Evolutionary conservation across 2,797 vertebrate genomes (phyloP).

Genomic region (Vultur gryphus): DNA sequence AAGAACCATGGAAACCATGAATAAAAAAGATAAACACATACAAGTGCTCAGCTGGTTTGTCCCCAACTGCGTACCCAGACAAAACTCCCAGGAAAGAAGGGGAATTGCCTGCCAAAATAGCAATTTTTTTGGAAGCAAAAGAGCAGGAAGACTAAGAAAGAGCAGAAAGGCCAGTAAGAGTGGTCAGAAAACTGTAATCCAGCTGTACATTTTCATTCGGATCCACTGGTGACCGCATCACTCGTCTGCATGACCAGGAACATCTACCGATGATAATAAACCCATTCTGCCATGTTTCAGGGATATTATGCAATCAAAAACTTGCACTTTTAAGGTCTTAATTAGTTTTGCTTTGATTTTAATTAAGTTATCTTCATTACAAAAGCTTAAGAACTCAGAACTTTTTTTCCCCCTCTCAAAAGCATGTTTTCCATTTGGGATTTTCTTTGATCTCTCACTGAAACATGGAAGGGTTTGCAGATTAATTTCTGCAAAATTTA

Average conservation of each 20-base stretch:
- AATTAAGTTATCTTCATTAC: constrained; percentile 46
- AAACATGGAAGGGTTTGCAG: constrained; percentile 6
- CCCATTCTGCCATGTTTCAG: background rate
- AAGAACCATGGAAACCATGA: background rate
- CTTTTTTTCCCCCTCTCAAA: background rate
- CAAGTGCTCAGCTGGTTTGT: background rate
- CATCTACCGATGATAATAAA: background rate
- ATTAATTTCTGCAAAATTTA: constrained; percentile 41
- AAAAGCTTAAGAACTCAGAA: background rate
- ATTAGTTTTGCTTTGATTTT: constrained; percentile 59
- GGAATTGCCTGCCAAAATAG: background rate
- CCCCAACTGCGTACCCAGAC: background rate
- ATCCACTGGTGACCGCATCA: background rate
- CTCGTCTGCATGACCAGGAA: background rate
- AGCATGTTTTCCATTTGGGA: constrained; percentile 41
- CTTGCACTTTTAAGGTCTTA: constrained; percentile 10
- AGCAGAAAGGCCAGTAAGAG: background rate
- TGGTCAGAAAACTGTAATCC: background rate
- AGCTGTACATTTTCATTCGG: background rate
- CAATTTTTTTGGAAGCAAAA: background rate
- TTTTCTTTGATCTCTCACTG: constrained; percentile 54
- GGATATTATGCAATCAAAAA: background rate
- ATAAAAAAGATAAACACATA: background rate
- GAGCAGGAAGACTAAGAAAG: background rate
- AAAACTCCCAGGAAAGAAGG: background rate